These are phyloP conservation scores for Beris morrisii DNA, from an alignment of 2,888 invertebrate species.

Conservation along the genomic window DNA sequence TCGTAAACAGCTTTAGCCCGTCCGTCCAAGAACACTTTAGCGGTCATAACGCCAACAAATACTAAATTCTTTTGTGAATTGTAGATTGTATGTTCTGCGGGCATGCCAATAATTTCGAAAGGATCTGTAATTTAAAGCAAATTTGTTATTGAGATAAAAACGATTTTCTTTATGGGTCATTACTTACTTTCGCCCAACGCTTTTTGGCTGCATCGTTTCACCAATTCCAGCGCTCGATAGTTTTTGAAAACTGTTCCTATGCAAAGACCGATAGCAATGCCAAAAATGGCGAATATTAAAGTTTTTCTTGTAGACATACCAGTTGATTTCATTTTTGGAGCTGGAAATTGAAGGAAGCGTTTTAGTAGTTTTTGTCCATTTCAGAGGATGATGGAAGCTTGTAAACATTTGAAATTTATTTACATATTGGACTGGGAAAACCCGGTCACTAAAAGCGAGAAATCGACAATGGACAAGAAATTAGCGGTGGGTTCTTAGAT, in stretches of 20 bases:
- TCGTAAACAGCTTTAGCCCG: slow-evolving; percentile 88
- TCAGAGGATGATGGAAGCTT: too few species aligned
- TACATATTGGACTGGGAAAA: too few species aligned
- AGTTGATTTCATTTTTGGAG: slow-evolving; percentile 12
- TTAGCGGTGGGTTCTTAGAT: too few species aligned
- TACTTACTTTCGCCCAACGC: slow-evolving; percentile 43
- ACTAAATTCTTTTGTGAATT: slow-evolving; percentile 62
- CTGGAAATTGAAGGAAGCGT: too few species aligned
- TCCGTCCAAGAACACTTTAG: slow-evolving; percentile 84
- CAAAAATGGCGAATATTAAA: slow-evolving; percentile 53
- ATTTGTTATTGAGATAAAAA: not conserved
- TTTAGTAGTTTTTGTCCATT: too few species aligned
- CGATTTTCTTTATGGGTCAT: not conserved
- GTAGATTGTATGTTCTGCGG: slow-evolving; percentile 50
- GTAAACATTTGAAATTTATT: too few species aligned
- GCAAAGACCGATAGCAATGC: slow-evolving; percentile 53
- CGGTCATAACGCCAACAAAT: slow-evolving; percentile 97
- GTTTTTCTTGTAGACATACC: slow-evolving; percentile 53
- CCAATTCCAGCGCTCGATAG: slow-evolving; percentile 54
- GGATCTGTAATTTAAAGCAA: slow-evolving; percentile 42
- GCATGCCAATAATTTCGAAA: slow-evolving; percentile 52
- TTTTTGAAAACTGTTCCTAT: slow-evolving; percentile 56
- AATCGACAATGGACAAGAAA: too few species aligned
- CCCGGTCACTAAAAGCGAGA: too few species aligned
- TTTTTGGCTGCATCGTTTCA: slow-evolving; percentile 51